Base-by-base conservation (phyloP, 2,888 invertebrate genomes). In the Aromia moschata region DNA sequence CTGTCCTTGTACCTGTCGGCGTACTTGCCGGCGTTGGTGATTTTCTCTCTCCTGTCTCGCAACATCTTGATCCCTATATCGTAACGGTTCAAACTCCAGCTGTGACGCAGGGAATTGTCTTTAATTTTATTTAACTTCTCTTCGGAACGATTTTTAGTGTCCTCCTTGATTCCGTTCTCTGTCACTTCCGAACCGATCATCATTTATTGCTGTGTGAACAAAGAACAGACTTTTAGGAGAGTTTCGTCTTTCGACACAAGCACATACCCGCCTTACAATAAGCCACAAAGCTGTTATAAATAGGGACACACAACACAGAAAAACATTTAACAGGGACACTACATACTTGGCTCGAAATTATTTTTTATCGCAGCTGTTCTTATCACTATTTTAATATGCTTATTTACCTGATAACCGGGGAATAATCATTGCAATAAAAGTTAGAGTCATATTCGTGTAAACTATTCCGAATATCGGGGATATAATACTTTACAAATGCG, bases 1-100 rank as follows among this genome's bases (percentile, higher is more conserved):
- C 73, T 70, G 66, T 78, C 72, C 63, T 76, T 77, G 64, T 78
- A 79, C 16, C 80, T 74, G 56, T 80, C 80, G 61, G 76, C 76
- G 70, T 80, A 80, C 63, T 78, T 79, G 0, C 79, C 79, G 31
- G 70, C 77, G 64, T 76, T 74, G 2, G 75, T 74, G 20, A 78
- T 77, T 60, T 73, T 72, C n/a, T 78, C 76, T 25, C 80, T 69
- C 41, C 75, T 68, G 36, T 74, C 71, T 66, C 74, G 77, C 55
- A 80, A 60, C 59, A 75, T 72, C 45, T 68, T 71, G 51, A 77
- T 56, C 14, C 77, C 79, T 43, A 67, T 69, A 38, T 74, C 73
- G 67, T 73, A 64, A 20, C 66, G 65, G 12, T 67, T 64, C 20
- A 51, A 25, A 36, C 54, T 60, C 67, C 67, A 67, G 31, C 45